Percentiles rank a stretch among this genome's conserved stretches.
Conservation (phyloP, 1,140 invertebrate species). For the Drosophila nebulosa region DNA sequence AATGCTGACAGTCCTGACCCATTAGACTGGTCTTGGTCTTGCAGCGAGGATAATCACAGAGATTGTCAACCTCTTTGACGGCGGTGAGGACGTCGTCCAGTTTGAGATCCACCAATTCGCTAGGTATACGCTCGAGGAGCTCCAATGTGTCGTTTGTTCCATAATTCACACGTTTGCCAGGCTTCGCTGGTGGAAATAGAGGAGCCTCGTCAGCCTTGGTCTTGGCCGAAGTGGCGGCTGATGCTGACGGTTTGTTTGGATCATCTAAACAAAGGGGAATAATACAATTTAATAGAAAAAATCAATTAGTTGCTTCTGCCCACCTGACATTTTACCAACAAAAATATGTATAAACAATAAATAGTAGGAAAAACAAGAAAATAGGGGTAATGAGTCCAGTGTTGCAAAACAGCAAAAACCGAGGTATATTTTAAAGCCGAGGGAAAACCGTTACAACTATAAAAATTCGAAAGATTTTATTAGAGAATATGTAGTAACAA, state of each 20-base stretch:
- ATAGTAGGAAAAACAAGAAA: background rate
- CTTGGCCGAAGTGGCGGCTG: background rate
- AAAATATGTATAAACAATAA: background rate
- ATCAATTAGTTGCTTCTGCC: background rate
- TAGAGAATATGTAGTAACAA: too few relatives aligned
- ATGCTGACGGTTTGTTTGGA: slow-evolving; percentile 27
- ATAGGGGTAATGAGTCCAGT: background rate
- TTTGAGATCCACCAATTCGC: slow-evolving; percentile 65
- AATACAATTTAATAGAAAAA: background rate
- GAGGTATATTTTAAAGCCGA: background rate
- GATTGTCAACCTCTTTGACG: slow-evolving; percentile 72
- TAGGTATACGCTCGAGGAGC: slow-evolving; percentile 69
- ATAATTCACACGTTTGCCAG: slow-evolving; percentile 60
- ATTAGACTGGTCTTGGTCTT: slow-evolving; percentile 77
- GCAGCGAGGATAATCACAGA: slow-evolving; percentile 68
- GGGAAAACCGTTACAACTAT: background rate
- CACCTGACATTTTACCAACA: slow-evolving; percentile 39
- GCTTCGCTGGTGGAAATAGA: slow-evolving; percentile 56
- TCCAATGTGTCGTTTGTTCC: slow-evolving; percentile 76
- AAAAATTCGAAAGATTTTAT: too few relatives aligned
- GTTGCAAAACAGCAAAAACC: background rate
- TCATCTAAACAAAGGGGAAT: background rate
- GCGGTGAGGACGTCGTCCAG: slow-evolving; percentile 73
- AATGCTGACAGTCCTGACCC: slow-evolving; percentile 69
- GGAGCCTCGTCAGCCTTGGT: slow-evolving; percentile 31